Evolutionary conservation across 2,797 vertebrate genomes (phyloP), one percentile per base, ranked within the genome.

Genomic region (Sebastes vulpes): DNA sequence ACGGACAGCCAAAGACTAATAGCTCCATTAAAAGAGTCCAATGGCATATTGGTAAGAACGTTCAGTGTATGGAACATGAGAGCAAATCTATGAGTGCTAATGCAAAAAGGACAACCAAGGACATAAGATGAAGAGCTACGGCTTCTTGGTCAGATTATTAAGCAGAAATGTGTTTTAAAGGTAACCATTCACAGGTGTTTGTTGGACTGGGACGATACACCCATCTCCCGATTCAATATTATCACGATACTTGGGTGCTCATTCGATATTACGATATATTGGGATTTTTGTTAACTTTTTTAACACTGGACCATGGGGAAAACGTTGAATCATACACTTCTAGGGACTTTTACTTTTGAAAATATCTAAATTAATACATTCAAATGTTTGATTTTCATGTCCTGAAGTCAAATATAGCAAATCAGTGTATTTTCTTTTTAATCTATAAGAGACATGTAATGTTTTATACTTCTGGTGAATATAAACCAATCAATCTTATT

Each of bases 1-100:
- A 48, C 9, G 25, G 58, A 81, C 35, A 35, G 82, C 56, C 72
- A 64, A 57, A 79, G 81, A 88, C 82, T 81, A 90, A 86, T 65
- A 38, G 81, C 69, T 72, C 80, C 46, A 84, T 85, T 85, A 76
- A 80, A 50, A 67, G 54, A 56, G 23, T 50, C 65, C 9, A 20
- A 50, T 65, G 75, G 75, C 70, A 66, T 81, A 65, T 68, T 54
- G 57, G 65, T 72, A 42, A 31, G 66, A 80, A 77, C 71, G 56
- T 66, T 64, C 72, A 75, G 64, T 59, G 38, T 59, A 52, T 23
- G 28, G 25, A 83, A 86, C 79, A 70, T 58, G 57, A 85, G 66
- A 59, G 68, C 29, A 81, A 85, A 83, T 83, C 60, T 61, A 57
- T 68, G 32, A 81, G 65, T 31, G 71, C 68, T 57, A 35, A 59